Base-by-base conservation (phyloP, 1,140 invertebrate genomes). In the Brachionus sp. region DNA sequence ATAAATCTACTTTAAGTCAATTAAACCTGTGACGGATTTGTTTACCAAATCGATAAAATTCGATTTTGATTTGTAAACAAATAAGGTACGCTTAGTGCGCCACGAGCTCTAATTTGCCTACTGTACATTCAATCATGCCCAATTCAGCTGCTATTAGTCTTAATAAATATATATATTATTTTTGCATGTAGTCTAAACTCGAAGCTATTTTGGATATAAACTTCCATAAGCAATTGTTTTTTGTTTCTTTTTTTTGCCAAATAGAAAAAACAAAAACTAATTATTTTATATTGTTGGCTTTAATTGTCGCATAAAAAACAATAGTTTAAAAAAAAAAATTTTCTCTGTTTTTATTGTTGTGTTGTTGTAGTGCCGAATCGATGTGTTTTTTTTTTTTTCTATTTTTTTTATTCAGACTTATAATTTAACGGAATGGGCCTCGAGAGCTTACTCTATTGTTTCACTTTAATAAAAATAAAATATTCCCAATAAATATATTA, bases 261-360 rank as follows among this genome's bases (percentile, higher is more conserved):
- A 57, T 57, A 57, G n/a, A 57, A 57, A 57, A 19, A 57, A 57
- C 50, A 57, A 57, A 57, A 57, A 57, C 50, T 57, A 57, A 57
- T 57, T 57, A 57, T 57, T 57, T 23, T 57, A 9, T 57, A 57
- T 57, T 57, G 50, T 57, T 57, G 50, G 50, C n/a, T 57, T 57
- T 57, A 57, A 57, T 57, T 57, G 50, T 57, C 50, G 50, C 50
- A 57, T 57, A 57, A 7, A 57, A 57, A 57, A 57, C 50, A 57
- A 57, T 57, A 19, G 50, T 57, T 57, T 57, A 29, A 29, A 29
- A 29, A 29, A 29, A 29, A 29, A 29, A 29, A 29, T 29, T n/a
- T 29, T 29, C 29, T 29, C 29, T 29, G 29, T 29, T 29, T 29
- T 29, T 29, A 2, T 29, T 29, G 29, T 29, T 29, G 29, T 29